Evolutionary conservation across 1,140 invertebrate genomes (phyloP).

Genomic region (Drosophila fuyamai): DNA sequence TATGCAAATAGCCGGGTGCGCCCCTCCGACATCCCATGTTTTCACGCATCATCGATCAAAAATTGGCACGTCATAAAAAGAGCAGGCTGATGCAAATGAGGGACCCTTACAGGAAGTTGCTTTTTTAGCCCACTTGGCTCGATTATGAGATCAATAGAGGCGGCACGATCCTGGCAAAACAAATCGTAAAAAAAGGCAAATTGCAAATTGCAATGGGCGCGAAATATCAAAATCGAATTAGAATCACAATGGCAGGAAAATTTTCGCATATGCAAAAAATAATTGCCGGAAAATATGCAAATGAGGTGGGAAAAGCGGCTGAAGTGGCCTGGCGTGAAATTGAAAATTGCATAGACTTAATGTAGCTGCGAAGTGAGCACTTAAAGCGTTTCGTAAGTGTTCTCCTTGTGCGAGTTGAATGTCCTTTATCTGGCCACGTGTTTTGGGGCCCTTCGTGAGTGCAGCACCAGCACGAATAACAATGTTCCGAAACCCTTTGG

Average conservation of each 20-base stretch:
- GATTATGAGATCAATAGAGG: slow-evolving; percentile 77
- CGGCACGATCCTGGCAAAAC: slow-evolving; percentile 56
- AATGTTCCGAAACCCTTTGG: slow-evolving; percentile 17
- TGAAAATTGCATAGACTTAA: slow-evolving; percentile 28
- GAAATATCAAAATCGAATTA: slow-evolving; percentile 72
- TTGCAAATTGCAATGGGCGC: slow-evolving; percentile 68
- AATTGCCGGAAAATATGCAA: slow-evolving; percentile 80
- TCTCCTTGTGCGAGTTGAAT: slow-evolving; percentile 55
- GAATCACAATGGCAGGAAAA: slow-evolving; percentile 51
- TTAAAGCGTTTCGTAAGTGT: slow-evolving; percentile 24
- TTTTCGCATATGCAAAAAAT: slow-evolving; percentile 73
- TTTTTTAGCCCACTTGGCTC: slow-evolving; percentile 45
- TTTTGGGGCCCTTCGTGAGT: slow-evolving; percentile 7
- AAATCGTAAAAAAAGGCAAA: slow-evolving; percentile 80
- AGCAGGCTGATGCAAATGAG: slow-evolving; percentile 57
- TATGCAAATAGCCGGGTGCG: slow-evolving; percentile 67
- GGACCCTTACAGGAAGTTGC: slow-evolving; percentile 53
- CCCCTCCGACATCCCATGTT: slow-evolving; percentile 23
- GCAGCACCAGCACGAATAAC: slow-evolving; percentile 29
- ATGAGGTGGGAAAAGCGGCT: slow-evolving; percentile 49
- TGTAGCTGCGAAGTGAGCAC: slow-evolving; percentile 3
- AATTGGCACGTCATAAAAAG: slow-evolving; percentile 74
- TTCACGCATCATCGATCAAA: slow-evolving; percentile 79
- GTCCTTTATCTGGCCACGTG: slow-evolving; percentile 39
- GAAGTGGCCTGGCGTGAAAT: slow-evolving; percentile 24